Evolutionary conservation across 2,113 vertebrate genomes (phyloP).

Genomic region (Recurvirostra avosetta): DNA sequence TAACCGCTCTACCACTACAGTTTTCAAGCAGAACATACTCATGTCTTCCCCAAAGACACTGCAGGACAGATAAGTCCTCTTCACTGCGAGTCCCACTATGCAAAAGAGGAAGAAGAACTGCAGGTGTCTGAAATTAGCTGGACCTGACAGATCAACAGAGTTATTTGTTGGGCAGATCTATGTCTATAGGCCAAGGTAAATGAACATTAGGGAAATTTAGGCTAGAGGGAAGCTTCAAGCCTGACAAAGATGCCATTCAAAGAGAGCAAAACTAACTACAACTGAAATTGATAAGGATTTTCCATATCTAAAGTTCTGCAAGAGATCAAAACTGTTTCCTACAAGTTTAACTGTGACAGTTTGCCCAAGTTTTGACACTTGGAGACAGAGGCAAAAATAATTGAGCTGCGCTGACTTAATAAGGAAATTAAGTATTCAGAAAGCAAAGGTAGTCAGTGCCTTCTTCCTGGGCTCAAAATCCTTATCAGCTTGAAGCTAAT

Average conservation of each 20-base stretch:
- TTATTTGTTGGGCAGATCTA: background rate
- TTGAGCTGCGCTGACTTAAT: background rate
- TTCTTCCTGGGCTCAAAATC: background rate
- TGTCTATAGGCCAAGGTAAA: background rate
- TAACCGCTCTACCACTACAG: background rate
- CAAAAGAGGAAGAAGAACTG: background rate
- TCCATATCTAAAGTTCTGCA: background rate
- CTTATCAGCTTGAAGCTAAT: background rate
- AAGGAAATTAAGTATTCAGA: constrained; percentile 2
- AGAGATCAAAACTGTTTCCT: background rate
- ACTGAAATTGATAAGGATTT: background rate
- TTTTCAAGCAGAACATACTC: background rate
- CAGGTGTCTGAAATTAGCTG: background rate
- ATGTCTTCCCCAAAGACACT: background rate
- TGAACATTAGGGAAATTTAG: background rate
- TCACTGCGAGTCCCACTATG: background rate
- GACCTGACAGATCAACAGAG: background rate
- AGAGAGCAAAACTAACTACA: background rate
- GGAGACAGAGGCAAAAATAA: background rate
- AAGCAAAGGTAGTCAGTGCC: constrained; percentile 8
- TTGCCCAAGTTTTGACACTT: background rate
- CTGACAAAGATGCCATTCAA: background rate
- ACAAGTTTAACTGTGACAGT: background rate
- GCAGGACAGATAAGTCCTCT: background rate
- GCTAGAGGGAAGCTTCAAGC: background rate